Base-by-base conservation (phyloP, 2,888 invertebrate genomes). In the Metacarcinus magister region DNA sequence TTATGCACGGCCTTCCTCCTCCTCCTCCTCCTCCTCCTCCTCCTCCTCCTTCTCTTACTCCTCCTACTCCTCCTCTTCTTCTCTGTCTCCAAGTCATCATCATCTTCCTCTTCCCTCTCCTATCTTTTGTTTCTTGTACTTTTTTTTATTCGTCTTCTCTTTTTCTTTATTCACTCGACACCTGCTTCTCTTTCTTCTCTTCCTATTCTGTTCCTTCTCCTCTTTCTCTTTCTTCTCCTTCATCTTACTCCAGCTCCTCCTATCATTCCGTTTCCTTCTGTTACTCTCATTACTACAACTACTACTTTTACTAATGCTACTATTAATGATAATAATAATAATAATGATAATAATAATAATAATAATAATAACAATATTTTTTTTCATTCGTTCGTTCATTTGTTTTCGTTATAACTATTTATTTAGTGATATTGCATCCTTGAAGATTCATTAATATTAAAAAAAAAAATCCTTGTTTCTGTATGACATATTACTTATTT, bases 21-120 rank as follows among this genome's bases (percentile, higher is more conserved):
- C 67, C 67, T 67, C 67, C 67, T 67, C 67, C 67, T 67, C 67
- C 23, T 67, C 67, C 67, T 67, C 67, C 67, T 67, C 67, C 67
- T 67, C 67, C 23, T 67, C 67, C 60, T 60, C 60, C 48, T 48
- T 13, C 48, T 13, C 48, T 48, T 13, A 5, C 10, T 13, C 48
- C 10, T 13, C 48, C 10, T 13, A 5, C 19, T 19, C 60, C 19
- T 19, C 60, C 19, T 19, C 19, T 16, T 19, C 60, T 67, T n/a
- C 67, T 16, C 67, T n/a, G 19, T n/a, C 67, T 67, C 67, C 10
- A 23, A 0, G 2, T 67, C 67, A 0, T 67, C 67, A 19, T 67
- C 67, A 19, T 67, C 23, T 23, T 67, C 23, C 67, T 67, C n/a
- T 23, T n/a, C n/a, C 67, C 19, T 16, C 67, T n/a, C 2, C 67